Evolutionary conservation across 2,797 vertebrate species (phyloP).

Genomic region (Rhinoraja longicauda): DNA sequence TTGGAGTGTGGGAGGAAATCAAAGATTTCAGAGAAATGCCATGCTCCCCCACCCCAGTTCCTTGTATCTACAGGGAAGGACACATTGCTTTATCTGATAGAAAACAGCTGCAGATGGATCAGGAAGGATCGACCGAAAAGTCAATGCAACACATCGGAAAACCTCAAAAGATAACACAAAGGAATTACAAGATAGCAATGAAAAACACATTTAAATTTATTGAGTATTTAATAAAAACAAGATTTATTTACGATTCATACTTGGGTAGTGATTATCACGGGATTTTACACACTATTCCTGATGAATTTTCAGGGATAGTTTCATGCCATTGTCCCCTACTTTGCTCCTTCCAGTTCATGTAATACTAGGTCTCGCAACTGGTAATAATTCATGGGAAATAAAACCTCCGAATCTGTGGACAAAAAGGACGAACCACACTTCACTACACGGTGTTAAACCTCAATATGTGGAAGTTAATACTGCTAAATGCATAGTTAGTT

Average conservation of each 20-base stretch:
- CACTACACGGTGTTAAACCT: not conserved
- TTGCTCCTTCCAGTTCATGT: not conserved
- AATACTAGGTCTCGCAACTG: constrained; percentile 42
- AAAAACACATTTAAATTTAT: constrained; percentile 12
- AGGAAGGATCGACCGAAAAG: not conserved
- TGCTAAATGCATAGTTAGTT: constrained; percentile 39
- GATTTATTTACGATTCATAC: not conserved
- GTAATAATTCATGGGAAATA: constrained; percentile 41
- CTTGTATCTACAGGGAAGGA: not conserved
- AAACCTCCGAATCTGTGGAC: not conserved
- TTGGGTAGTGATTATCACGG: not conserved
- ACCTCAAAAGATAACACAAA: not conserved
- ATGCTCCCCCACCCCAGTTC: no score
- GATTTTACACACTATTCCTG: not conserved
- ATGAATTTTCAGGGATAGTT: not conserved
- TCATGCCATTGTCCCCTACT: not conserved
- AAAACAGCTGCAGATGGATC: not conserved
- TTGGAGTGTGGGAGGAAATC: no score
- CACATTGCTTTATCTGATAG: not conserved
- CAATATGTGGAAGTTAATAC: not conserved
- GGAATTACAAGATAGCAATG: not conserved
- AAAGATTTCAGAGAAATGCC: no score
- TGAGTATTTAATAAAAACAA: not conserved
- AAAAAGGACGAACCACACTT: not conserved
- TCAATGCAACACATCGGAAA: not conserved